Evolutionary conservation across 2,113 vertebrate genomes (phyloP).

Genomic region (Colossoma macropomum): DNA sequence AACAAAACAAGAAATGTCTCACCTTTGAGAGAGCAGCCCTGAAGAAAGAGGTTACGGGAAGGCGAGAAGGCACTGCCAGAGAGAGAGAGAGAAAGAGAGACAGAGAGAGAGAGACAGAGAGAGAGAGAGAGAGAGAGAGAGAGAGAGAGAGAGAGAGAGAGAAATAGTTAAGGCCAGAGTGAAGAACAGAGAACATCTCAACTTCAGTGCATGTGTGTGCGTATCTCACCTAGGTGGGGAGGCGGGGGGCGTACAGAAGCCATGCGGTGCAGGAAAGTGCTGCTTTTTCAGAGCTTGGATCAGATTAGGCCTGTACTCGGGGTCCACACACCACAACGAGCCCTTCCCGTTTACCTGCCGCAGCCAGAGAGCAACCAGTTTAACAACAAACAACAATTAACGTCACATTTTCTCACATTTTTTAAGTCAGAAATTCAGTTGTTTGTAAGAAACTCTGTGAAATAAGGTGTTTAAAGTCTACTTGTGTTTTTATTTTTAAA

Average conservation of each 20-base stretch:
- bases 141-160: not conserved
- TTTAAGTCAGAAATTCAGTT: no score
- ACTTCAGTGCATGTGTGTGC: constrained; percentile 13
- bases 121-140: not conserved
- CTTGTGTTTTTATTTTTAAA: no score
- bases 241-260: constrained; percentile 88
- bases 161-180: not conserved
- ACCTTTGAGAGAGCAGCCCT: constrained; percentile 93
- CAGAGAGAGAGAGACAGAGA: constrained; percentile 1
- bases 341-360: constrained; percentile 94
- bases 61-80: constrained; percentile 88
- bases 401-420: not conserved
- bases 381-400: not conserved
- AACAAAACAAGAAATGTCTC: constrained; percentile 58
- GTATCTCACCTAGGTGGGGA: constrained; percentile 88
- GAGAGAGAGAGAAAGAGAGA: constrained; percentile 40
- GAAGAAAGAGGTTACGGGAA: constrained; percentile 89
- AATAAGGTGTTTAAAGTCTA: no score
- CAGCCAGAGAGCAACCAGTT: not conserved
- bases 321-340: constrained; percentile 97
- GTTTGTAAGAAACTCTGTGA: no score
- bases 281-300: constrained; percentile 97
- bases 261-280: constrained; percentile 88
- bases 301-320: constrained; percentile 95
- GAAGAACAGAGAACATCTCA: not conserved